These are phyloP conservation scores for Manacus vitellinus DNA, from an alignment of 2,113 vertebrate genomes.

Conservation along the genomic window DNA sequence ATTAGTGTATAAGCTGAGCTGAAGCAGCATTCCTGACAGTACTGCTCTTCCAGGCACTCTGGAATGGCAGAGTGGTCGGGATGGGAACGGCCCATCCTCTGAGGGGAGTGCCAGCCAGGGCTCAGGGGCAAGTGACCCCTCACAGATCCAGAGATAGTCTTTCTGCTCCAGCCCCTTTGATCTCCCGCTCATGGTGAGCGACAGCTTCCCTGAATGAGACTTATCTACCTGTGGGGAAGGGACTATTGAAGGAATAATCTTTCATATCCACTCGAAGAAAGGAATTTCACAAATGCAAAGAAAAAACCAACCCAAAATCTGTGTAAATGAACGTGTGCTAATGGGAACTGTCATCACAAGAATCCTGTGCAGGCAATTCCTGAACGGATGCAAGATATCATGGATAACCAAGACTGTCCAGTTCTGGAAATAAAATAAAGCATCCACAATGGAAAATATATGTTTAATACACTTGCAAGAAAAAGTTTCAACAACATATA, in stretches of 20 bases:
- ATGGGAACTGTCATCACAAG: constrained; percentile 58
- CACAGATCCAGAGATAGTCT: constrained; percentile 9
- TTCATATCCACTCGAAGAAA: constrained; percentile 53
- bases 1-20: background rate
- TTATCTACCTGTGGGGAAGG: constrained; percentile 25
- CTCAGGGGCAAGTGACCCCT: constrained; percentile 9
- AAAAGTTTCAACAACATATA: background rate
- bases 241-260: constrained; percentile 32
- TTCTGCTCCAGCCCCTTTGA: constrained; percentile 55
- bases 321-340: constrained; percentile 53
- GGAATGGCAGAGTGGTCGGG: background rate
- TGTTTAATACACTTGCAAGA: background rate
- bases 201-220: constrained; percentile 6
- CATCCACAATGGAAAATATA: background rate
- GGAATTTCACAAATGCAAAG: constrained; percentile 56
- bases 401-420: background rate
- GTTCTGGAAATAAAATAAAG: background rate
- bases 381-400: background rate
- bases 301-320: background rate
- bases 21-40: background rate
- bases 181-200: constrained; percentile 34
- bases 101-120: background rate
- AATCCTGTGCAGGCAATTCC: constrained; percentile 29
- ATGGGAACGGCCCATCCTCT: background rate
- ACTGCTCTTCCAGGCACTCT: background rate